phyloP scores from a whole-genome alignment of 2,888 invertebrate species.

The Siphlonurus alternatus region DNA sequence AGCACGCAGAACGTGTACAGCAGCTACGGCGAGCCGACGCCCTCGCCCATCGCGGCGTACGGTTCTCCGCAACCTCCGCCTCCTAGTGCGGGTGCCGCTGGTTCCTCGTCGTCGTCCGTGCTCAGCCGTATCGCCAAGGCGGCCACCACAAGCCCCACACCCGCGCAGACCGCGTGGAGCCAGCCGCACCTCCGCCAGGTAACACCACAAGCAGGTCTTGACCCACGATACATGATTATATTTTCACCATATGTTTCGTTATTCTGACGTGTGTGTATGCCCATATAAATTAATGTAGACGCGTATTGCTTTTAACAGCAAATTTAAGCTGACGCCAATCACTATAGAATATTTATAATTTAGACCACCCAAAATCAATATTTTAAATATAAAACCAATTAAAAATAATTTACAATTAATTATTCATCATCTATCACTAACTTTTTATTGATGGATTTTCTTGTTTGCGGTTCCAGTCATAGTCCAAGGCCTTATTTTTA shows the following conservation, averaged over 20 bases:
- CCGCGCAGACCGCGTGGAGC: constrained; percentile 47
- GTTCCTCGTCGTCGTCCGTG: constrained; percentile 25
- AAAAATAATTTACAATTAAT: too few relatives aligned
- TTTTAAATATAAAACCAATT: not conserved
- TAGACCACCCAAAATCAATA: not conserved
- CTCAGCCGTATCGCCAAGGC: constrained; percentile 49
- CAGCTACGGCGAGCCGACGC: constrained; percentile 54
- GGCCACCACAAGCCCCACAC: constrained; percentile 50
- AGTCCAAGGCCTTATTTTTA: not conserved
- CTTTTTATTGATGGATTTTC: not conserved
- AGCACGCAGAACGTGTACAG: constrained; percentile 52
- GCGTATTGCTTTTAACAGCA: too few relatives aligned
- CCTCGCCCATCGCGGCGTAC: constrained; percentile 42
- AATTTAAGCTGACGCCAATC: too few relatives aligned
- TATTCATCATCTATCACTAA: too few relatives aligned
- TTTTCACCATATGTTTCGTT: too few relatives aligned
- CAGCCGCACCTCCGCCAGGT: constrained; percentile 36
- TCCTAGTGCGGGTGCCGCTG: constrained; percentile 23
- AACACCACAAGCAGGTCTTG: constrained; percentile 15
- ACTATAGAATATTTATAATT: too few relatives aligned
- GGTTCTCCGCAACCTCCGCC: constrained; percentile 37
- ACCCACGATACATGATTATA: not conserved
- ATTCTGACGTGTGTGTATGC: too few relatives aligned
- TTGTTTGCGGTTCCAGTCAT: not conserved
- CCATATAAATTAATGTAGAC: too few relatives aligned